Evolutionary conservation across 2,113 vertebrate genomes (phyloP).

Genomic region (Nothoprocta perdicaria): DNA sequence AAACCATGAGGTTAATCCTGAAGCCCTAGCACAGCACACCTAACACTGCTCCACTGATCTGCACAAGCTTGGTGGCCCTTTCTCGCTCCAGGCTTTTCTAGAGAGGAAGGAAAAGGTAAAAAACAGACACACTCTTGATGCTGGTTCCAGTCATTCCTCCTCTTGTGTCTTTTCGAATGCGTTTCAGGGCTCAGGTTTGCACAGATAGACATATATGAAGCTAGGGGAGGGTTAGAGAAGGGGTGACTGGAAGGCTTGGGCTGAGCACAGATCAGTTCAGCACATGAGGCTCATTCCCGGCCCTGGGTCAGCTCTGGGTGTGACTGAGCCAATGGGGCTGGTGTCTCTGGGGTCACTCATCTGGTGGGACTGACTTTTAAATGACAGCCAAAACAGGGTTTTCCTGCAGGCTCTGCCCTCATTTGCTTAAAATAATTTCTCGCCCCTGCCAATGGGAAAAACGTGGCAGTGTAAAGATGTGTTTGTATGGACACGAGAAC

Average conservation of each 20-base stretch:
- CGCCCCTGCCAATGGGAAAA: neutral
- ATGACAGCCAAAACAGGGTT: neutral
- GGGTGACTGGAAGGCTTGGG: neutral
- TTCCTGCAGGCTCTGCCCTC: neutral
- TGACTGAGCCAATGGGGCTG: neutral
- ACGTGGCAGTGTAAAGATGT: conserved; percentile 3
- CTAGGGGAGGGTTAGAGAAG: neutral
- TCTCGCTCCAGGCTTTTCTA: neutral
- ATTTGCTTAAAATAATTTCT: neutral
- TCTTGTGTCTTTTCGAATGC: neutral
- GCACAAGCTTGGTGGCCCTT: neutral
- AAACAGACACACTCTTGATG: neutral
- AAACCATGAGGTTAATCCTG: neutral
- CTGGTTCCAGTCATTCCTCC: neutral
- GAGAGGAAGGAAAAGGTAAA: neutral
- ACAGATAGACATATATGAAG: neutral
- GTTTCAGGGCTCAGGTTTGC: neutral
- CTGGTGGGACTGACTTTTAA: neutral
- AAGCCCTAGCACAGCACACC: neutral
- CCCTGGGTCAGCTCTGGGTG: neutral
- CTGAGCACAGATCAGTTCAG: neutral
- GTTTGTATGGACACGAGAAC: neutral
- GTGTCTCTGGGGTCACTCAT: neutral
- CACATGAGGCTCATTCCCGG: neutral
- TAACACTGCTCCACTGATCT: neutral